Conservation (phyloP, 1,140 invertebrate genomes). For the Andricus grossulariae region DNA sequence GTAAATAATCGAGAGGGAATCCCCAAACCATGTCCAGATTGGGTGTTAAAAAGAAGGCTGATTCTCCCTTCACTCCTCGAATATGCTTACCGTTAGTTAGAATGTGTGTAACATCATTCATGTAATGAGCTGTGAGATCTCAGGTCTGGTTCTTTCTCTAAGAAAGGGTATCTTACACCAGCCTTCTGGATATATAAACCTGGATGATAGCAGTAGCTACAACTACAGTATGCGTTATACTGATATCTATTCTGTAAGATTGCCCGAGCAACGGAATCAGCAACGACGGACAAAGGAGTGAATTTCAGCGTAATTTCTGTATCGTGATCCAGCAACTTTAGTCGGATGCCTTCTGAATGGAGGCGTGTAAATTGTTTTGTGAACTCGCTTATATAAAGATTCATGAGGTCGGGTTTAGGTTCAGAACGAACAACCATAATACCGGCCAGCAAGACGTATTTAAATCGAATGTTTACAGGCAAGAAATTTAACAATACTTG, state of each 20-base stretch:
- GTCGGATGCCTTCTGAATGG: neutral
- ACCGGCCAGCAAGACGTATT: constrained; percentile 20
- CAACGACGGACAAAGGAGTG: neutral
- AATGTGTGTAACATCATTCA: constrained; percentile 8
- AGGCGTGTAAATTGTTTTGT: neutral
- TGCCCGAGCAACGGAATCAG: neutral
- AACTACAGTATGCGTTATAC: constrained; percentile 33
- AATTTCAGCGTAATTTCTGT: neutral
- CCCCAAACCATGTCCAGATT: neutral
- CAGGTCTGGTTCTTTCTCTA: constrained; percentile 13
- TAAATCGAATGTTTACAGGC: constrained; percentile 22
- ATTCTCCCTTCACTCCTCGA: constrained; percentile 23
- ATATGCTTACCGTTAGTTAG: neutral
- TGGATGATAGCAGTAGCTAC: constrained; percentile 35
- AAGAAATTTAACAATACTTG: constrained; percentile 33
- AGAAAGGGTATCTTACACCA: constrained; percentile 21
- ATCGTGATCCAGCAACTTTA: neutral
- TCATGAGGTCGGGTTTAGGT: constrained; percentile 25
- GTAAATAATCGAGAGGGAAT: neutral
- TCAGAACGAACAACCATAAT: constrained; percentile 16
- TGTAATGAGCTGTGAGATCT: constrained; percentile 14
- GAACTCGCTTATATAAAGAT: neutral
- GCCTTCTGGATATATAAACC: neutral
- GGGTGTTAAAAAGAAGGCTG: neutral
- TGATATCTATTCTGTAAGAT: constrained; percentile 23